phyloP scores from a whole-genome alignment of 1,140 invertebrate species.

The Protaetia brevitarsis region DNA sequence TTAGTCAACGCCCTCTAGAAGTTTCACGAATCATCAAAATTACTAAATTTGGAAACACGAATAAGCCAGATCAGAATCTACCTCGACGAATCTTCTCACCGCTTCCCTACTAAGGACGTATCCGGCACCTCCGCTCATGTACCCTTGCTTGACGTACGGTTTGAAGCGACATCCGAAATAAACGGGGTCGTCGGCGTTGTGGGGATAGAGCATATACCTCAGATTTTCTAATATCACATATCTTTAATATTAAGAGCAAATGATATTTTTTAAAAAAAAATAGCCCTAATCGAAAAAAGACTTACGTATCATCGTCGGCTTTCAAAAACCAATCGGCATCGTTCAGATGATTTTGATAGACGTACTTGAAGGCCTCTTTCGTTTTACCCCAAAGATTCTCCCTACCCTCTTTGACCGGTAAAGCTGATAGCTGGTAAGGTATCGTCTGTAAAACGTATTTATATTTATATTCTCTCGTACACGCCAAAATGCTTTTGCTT shows the following conservation, averaged over 20 bases:
- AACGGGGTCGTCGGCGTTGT: slow-evolving; percentile 67
- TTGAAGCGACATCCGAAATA: slow-evolving; percentile 91
- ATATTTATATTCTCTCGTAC: too few species aligned
- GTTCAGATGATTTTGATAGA: slow-evolving; percentile 77
- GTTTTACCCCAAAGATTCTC: slow-evolving; percentile 95
- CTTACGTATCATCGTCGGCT: slow-evolving; percentile 85
- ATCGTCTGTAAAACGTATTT: slow-evolving; percentile 56
- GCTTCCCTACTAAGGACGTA: slow-evolving; percentile 87
- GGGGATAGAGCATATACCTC: slow-evolving; percentile 77
- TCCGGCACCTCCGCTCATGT: slow-evolving; percentile 92
- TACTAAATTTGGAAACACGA: background rate
- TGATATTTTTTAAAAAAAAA: too few species aligned
- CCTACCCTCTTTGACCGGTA: slow-evolving; percentile 81
- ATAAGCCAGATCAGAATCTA: slow-evolving; percentile 35
- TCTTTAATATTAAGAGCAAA: too few species aligned
- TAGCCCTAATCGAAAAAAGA: slow-evolving; percentile 46
- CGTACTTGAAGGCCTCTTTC: slow-evolving; percentile 87
- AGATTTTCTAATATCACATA: slow-evolving; percentile 91
- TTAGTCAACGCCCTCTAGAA: slow-evolving; percentile 55
- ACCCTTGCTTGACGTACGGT: slow-evolving; percentile 83
- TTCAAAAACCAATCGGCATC: slow-evolving; percentile 92
- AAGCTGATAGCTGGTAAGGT: slow-evolving; percentile 65
- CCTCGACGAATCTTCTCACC: slow-evolving; percentile 69
- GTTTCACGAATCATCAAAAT: too few species aligned
- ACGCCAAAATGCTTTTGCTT: too few species aligned